Conservation (phyloP, 2,888 invertebrate species). For the Torymus tubicola region DNA sequence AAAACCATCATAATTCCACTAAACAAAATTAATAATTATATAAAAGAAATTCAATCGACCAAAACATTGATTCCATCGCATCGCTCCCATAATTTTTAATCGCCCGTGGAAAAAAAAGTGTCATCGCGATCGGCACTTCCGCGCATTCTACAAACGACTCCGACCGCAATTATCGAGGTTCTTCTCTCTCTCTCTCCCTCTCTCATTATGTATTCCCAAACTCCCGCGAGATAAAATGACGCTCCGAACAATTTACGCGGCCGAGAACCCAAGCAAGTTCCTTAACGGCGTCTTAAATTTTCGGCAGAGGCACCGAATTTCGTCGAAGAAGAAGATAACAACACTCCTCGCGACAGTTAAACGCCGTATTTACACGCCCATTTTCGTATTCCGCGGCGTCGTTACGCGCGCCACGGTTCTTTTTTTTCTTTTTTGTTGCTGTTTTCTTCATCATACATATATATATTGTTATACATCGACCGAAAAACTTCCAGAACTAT, state of each 20-base stretch:
- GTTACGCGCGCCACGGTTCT: constrained; percentile 23
- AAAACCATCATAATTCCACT: no score
- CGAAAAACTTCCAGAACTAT: no score
- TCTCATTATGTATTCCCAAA: no score
- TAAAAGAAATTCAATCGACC: no score
- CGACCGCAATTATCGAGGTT: background rate
- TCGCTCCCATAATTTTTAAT: no score
- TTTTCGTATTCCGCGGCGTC: constrained; percentile 39
- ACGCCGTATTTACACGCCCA: constrained; percentile 41
- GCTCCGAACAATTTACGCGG: no score
- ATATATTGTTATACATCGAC: no score
- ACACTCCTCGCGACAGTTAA: constrained; percentile 22
- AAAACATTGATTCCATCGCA: no score
- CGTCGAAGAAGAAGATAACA: constrained; percentile 11
- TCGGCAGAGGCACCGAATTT: constrained; percentile 26
- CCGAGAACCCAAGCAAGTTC: background rate
- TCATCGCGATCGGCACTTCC: background rate
- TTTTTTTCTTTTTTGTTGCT: background rate
- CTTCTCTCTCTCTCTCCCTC: no score
- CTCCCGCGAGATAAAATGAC: no score
- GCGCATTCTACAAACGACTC: background rate
- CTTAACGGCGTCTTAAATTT: constrained; percentile 33
- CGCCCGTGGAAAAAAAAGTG: background rate
- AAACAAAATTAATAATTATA: no score
- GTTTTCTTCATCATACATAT: background rate